These are phyloP conservation scores for Eulithis testata DNA, from an alignment of 2,888 invertebrate genomes.

Conservation along the genomic window DNA sequence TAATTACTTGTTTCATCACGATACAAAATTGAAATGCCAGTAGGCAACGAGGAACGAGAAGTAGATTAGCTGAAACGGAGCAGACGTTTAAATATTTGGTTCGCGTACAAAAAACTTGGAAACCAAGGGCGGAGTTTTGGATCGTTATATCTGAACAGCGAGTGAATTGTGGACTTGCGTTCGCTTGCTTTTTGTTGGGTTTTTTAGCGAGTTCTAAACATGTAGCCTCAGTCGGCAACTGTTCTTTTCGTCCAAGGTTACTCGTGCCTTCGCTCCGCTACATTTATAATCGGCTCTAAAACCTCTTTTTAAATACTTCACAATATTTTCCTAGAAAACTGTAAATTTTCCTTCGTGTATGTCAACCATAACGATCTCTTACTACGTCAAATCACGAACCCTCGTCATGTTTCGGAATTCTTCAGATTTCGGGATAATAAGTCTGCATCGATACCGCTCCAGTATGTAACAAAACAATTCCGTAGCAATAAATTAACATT, in stretches of 20 bases:
- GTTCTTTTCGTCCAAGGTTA: conserved; percentile 77
- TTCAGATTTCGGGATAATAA: conserved; percentile 45
- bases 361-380: conserved; percentile 69
- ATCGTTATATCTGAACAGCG: conserved; percentile 73
- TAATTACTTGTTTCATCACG: conserved; percentile 59
- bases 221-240: conserved; percentile 64
- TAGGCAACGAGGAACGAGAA: conserved; percentile 39
- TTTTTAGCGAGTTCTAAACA: conserved; percentile 62
- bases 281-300: conserved; percentile 40
- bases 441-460: conserved; percentile 38
- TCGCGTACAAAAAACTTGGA: conserved; percentile 59
- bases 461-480: conserved; percentile 50
- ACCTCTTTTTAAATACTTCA: conserved; percentile 51
- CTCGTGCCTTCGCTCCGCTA: conserved; percentile 43
- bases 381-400: conserved; percentile 72
- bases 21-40: conserved; percentile 35
- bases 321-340: conserved; percentile 68
- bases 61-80: conserved; percentile 45
- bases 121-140: conserved; percentile 73
- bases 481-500: conserved; percentile 66
- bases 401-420: conserved; percentile 61
- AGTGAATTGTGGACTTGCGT: conserved; percentile 64
- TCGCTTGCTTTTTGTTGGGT: conserved; percentile 69
- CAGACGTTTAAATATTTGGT: conserved; percentile 53
- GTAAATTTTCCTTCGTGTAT: conserved; percentile 70